phyloP scores from a whole-genome alignment of 2,113 vertebrate genomes.

The Ctenomys sociabilis region DNA sequence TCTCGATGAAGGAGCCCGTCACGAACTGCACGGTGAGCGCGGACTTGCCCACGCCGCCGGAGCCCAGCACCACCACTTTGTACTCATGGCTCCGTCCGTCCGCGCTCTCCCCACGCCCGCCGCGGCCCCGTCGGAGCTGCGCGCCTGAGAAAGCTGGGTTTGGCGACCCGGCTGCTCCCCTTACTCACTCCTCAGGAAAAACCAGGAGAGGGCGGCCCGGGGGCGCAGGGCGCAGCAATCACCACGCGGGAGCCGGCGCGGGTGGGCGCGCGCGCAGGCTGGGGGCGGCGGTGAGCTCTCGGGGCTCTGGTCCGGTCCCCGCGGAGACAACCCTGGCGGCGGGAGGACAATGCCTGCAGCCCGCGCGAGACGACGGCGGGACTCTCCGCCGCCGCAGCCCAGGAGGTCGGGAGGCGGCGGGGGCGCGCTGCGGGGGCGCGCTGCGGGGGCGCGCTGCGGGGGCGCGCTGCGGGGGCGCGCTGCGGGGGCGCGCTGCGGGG shows the following conservation, averaged over 20 bases:
- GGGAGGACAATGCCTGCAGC: slow-evolving; percentile 77
- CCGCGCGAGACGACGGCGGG: slow-evolving; percentile 33
- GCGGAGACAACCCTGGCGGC: slow-evolving; percentile 25
- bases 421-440: too few relatives aligned
- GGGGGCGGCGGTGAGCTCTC: slow-evolving; percentile 3
- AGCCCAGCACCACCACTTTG: too few relatives aligned
- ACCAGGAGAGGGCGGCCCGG: not conserved
- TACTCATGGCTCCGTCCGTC: slow-evolving; percentile 35
- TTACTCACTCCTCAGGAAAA: slow-evolving; percentile 9
- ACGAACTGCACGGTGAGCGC: too few relatives aligned
- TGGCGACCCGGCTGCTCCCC: not conserved
- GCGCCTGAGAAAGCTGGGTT: not conserved
- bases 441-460: too few relatives aligned
- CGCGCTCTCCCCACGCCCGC: too few relatives aligned
- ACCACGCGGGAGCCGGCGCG: not conserved
- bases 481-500: too few relatives aligned
- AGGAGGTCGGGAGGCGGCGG: slow-evolving; percentile 33
- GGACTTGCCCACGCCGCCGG: too few relatives aligned
- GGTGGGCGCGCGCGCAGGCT: not conserved
- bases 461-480: too few relatives aligned
- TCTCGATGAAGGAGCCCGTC: too few relatives aligned
- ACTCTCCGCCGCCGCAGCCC: slow-evolving; percentile 29
- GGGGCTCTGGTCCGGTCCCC: slow-evolving; percentile 45
- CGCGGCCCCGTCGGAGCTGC: not conserved
- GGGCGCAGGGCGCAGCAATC: not conserved